Evolutionary conservation across 2,113 vertebrate genomes (phyloP).

Genomic region (Phocoena phocoena): DNA sequence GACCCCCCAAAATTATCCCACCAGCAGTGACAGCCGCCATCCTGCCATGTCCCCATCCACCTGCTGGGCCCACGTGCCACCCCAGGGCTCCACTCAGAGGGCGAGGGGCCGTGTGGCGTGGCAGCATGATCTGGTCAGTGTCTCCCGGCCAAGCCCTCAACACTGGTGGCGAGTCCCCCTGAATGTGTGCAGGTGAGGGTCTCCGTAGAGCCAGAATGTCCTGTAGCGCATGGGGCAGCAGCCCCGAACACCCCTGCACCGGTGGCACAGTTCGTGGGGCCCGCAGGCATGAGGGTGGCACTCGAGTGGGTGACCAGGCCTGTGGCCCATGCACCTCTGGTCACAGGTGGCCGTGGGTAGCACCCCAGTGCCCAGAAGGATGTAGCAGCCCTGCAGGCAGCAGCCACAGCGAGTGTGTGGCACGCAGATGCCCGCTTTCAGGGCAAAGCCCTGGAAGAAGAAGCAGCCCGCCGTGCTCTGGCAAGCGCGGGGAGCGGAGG

Average conservation of each 20-base stretch:
- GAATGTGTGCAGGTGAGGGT: slow-evolving; percentile 78
- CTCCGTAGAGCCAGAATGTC: slow-evolving; percentile 73
- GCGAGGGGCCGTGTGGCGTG: slow-evolving; percentile 26
- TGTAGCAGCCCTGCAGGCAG: slow-evolving; percentile 78
- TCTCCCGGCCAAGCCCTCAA: slow-evolving; percentile 71
- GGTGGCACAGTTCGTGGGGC: slow-evolving; percentile 44
- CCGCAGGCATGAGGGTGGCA: slow-evolving; percentile 71
- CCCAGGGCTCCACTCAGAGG: slow-evolving; percentile 51
- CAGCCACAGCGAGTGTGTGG: slow-evolving; percentile 78
- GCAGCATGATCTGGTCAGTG: slow-evolving; percentile 69
- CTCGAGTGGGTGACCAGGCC: slow-evolving; percentile 49
- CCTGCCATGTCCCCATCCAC: slow-evolving; percentile 77
- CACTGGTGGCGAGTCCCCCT: slow-evolving; percentile 75
- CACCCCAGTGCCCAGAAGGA: slow-evolving; percentile 73
- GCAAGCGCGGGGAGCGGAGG: slow-evolving; percentile 34
- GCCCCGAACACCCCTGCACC: slow-evolving; percentile 63
- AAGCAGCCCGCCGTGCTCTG: slow-evolving; percentile 79
- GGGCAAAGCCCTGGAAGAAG: slow-evolving; percentile 75
- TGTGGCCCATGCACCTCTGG: slow-evolving; percentile 74
- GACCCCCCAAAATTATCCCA: slow-evolving; percentile 39
- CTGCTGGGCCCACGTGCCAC: slow-evolving; percentile 30
- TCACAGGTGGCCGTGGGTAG: slow-evolving; percentile 77
- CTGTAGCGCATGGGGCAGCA: slow-evolving; percentile 71
- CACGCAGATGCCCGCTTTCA: slow-evolving; percentile 77
- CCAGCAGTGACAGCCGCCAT: slow-evolving; percentile 60